Conservation (phyloP, 2,113 vertebrate species). For the Sula dactylatra region DNA sequence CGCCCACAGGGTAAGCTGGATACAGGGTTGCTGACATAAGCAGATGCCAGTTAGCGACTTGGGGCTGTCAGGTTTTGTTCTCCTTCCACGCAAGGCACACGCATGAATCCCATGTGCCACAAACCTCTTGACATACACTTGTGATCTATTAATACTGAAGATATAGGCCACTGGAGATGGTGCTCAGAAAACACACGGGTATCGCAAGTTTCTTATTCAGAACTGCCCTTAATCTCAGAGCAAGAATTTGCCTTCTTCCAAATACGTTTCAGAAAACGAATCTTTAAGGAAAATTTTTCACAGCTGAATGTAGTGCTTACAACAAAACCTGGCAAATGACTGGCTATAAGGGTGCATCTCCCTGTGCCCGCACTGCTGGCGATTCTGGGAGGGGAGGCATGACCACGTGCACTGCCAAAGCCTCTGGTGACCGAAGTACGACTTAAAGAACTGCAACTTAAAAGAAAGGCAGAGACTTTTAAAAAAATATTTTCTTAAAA, state of each 20-base stretch:
- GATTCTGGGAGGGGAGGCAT: not conserved
- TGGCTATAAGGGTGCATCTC: not conserved
- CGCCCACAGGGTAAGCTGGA: not conserved
- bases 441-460: not conserved
- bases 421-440: not conserved
- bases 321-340: not conserved
- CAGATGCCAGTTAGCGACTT: not conserved
- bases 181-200: not conserved
- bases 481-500: not conserved
- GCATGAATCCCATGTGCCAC: not conserved
- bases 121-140: not conserved
- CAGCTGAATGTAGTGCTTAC: not conserved
- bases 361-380: fast-evolving
- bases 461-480: not conserved
- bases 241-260: not conserved
- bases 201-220: not conserved
- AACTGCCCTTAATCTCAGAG: not conserved
- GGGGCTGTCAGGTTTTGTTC: not conserved
- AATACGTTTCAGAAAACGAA: not conserved
- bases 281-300: not conserved
- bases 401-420: not conserved
- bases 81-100: not conserved
- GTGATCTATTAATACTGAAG: not conserved
- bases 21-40: not conserved
- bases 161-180: not conserved